Evolutionary conservation across 2,888 invertebrate species (phyloP), one percentile per base, ranked within the genome.

Genomic region (Macrophya alboannulata): DNA sequence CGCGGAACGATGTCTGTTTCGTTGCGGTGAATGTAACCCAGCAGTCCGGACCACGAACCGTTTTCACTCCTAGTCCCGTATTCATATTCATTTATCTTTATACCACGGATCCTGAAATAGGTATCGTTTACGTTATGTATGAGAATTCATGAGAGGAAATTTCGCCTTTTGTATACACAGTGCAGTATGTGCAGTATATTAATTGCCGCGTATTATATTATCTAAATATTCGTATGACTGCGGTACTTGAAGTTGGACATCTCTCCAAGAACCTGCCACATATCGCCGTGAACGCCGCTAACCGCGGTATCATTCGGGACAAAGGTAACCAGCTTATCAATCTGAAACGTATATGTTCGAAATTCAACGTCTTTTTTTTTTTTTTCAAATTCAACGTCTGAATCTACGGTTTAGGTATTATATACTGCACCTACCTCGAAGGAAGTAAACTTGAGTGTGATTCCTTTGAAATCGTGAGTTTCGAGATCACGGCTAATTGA

Each of bases 401-500:
- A 4, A 10, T 17, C n/a, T 43, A n/a, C 4, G 37, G 4, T 62
- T 62, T n/a, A n/a, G n/a, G n/a, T 31, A 31, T 31, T 31, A 21
- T n/a, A 12, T 62, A 62, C 5, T 68, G 4, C 15, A 31, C 74
- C 8, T 62, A 81, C 81, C 62, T 40, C 12, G 12, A 81, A 81
- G n/a, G 81, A 43, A 43, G 62, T 40, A 0, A 81, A 17, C 59
- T 62, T 81, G 6, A 81, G n/a, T 43, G 21, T 25, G 77, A 72
- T 68, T 15, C 85, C 84, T 0, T 40, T 85, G 17, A 89, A 86
- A 59, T 88, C 10, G 48, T 72, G 77, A 10, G 5, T 83, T 10
- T 87, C 84, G 5, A 71, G 12, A 37, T 85, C 82, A 4, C 84
- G 72, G 6, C 15, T 65, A 65, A 9, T 65, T 6, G 31, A 12